These are phyloP conservation scores for Clinocottus analis DNA, from an alignment of 2,113 vertebrate species.

Conservation along the genomic window DNA sequence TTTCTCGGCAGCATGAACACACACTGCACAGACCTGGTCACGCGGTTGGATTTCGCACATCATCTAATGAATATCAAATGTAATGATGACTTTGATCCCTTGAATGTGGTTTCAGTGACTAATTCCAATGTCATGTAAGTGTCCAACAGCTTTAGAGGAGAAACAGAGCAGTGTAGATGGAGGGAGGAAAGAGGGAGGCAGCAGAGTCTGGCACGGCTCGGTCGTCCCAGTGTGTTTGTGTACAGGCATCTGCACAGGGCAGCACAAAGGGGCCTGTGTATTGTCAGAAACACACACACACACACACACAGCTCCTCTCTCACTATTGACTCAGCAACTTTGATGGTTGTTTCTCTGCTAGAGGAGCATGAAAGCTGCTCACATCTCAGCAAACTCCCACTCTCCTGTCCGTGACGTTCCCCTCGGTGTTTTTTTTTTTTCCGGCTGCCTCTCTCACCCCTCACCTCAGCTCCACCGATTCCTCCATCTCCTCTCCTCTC, in stretches of 20 bases:
- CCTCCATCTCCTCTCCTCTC: constrained; percentile 21
- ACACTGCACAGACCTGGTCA: not conserved
- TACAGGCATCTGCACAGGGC: constrained; percentile 68
- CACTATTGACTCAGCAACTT: constrained; percentile 74
- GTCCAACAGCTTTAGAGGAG: constrained; percentile 20
- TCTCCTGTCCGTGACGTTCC: constrained; percentile 25
- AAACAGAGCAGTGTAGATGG: constrained; percentile 32
- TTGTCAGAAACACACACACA: constrained; percentile 51
- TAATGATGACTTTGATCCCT: not conserved
- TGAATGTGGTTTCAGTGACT: constrained; percentile 5
- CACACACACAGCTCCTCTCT: constrained; percentile 42
- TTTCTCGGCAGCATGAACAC: not conserved
- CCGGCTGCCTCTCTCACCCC: not conserved
- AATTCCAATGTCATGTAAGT: not conserved
- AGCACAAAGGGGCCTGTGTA: constrained; percentile 76
- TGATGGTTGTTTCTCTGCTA: constrained; percentile 51
- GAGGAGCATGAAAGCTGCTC: constrained; percentile 14
- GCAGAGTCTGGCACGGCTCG: constrained; percentile 72
- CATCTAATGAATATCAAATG: not conserved
- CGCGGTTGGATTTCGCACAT: not conserved
- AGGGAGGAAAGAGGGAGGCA: constrained; percentile 32
- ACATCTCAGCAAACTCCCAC: constrained; percentile 32
- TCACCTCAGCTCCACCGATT: constrained; percentile 44
- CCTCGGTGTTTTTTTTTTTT: constrained; percentile 39
- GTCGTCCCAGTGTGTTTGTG: constrained; percentile 64